Evolutionary conservation across 2,888 invertebrate species (phyloP).

Genomic region (Amphipoea lucens): DNA sequence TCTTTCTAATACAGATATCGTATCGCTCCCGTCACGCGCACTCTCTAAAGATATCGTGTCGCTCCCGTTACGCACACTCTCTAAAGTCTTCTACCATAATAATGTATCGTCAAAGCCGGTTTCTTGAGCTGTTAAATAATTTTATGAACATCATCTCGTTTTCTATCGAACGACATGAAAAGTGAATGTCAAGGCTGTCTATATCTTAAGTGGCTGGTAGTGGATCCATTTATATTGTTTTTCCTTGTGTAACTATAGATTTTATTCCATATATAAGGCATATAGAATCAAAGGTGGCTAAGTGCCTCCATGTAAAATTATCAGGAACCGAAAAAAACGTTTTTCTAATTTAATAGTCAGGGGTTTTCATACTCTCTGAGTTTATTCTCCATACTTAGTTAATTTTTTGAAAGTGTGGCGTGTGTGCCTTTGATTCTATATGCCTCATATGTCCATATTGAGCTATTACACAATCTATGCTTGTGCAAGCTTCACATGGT

Average conservation of each 20-base stretch:
- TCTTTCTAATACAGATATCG: background rate
- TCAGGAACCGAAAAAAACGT: too few relatives aligned
- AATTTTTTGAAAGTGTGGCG: too few relatives aligned
- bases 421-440: too few relatives aligned
- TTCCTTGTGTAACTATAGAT: background rate
- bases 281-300: too few relatives aligned
- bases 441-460: too few relatives aligned
- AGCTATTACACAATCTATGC: background rate
- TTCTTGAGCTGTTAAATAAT: slow-evolving; percentile 68
- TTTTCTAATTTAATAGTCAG: too few relatives aligned
- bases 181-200: slow-evolving; percentile 78
- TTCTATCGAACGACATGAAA: slow-evolving; percentile 65
- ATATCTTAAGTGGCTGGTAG: background rate
- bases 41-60: slow-evolving; percentile 33
- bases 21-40: slow-evolving; percentile 48
- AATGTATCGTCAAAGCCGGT: slow-evolving; percentile 64
- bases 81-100: slow-evolving; percentile 5
- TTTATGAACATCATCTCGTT: slow-evolving; percentile 67
- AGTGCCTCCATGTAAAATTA: too few relatives aligned
- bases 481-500: background rate
- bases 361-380: too few relatives aligned
- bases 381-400: too few relatives aligned
- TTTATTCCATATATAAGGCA: background rate
- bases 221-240: background rate
- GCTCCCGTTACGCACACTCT: slow-evolving; percentile 38